phyloP scores from a whole-genome alignment of 2,888 invertebrate species.

The Ornithoptera priamus region DNA sequence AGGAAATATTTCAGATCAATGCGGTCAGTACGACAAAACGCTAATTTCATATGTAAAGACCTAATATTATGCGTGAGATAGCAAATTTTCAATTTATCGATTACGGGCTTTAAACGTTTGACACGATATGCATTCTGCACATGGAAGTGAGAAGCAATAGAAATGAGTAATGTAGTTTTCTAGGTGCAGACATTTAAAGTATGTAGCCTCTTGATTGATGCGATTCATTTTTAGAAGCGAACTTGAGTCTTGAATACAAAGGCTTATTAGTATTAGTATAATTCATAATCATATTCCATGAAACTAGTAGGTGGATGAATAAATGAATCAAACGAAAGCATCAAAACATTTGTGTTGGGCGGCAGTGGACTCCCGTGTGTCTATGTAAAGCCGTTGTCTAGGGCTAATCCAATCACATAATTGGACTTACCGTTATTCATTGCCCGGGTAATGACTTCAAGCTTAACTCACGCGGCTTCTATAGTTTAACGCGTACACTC shows the following conservation, averaged over 20 bases:
- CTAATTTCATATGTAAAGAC: no score
- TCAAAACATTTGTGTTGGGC: background rate
- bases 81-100: no score
- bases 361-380: slow-evolving; percentile 9
- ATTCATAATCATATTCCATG: background rate
- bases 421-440: slow-evolving; percentile 72
- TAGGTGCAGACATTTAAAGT: background rate
- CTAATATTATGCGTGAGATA: no score
- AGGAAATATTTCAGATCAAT: no score
- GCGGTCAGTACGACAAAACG: no score
- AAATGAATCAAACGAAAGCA: background rate
- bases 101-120: no score
- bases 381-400: slow-evolving; percentile 46
- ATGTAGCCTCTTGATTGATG: background rate
- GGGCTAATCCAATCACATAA: slow-evolving; percentile 73
- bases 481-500: slow-evolving; percentile 31
- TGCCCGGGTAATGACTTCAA: slow-evolving; percentile 67
- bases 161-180: background rate
- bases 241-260: background rate
- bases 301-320: background rate
- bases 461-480: slow-evolving; percentile 50
- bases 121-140: background rate
- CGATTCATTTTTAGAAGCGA: background rate
- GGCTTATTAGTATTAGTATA: background rate
- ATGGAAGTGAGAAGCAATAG: background rate